phyloP scores from a whole-genome alignment of 2,113 vertebrate genomes.

The Cnemophilus loriae region DNA sequence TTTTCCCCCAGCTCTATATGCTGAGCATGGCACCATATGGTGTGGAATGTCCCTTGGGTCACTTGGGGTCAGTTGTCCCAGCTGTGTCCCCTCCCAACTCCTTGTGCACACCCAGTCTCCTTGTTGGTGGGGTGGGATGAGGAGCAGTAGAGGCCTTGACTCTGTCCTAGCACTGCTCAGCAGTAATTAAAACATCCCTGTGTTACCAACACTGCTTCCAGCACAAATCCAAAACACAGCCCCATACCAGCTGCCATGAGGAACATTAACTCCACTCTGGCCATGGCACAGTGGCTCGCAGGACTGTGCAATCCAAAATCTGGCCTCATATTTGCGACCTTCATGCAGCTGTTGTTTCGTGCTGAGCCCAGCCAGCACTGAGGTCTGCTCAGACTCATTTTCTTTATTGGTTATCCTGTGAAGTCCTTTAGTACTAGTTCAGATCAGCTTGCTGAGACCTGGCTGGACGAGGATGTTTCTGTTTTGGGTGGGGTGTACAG shows the following conservation, averaged over 20 bases:
- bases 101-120: not conserved
- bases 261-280: not conserved
- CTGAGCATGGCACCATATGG: rapidly evolving
- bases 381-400: not conserved
- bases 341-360: not conserved
- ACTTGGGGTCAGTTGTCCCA: rapidly evolving
- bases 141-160: not conserved
- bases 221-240: not conserved
- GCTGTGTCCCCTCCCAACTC: too few relatives aligned
- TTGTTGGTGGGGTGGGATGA: not conserved
- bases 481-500: rapidly evolving
- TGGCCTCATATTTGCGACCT: not conserved
- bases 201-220: not conserved
- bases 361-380: not conserved
- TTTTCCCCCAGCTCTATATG: not conserved
- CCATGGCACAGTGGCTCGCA: not conserved
- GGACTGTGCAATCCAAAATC: not conserved
- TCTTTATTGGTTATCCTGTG: not conserved
- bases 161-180: not conserved
- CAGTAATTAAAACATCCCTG: rapidly evolving
- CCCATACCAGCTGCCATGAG: rapidly evolving
- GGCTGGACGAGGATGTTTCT: not conserved
- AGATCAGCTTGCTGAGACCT: not conserved
- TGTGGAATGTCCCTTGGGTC: not conserved
- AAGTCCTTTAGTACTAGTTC: not conserved